Evolutionary conservation across 2,113 vertebrate species (phyloP).

Genomic region (Turdus rufiventris): DNA sequence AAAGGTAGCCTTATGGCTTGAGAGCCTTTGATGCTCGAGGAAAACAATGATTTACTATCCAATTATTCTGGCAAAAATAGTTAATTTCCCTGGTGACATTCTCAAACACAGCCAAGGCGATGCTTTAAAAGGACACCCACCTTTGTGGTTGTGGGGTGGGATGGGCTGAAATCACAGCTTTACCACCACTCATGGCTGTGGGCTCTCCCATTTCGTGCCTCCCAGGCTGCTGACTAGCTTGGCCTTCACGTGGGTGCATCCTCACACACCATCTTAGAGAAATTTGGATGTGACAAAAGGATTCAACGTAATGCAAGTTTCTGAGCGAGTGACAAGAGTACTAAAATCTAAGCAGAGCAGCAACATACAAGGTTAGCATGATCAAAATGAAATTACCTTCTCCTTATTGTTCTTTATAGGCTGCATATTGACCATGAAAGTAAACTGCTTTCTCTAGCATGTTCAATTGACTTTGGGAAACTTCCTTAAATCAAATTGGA

Average conservation of each 20-base stretch:
- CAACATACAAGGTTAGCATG: conserved; percentile 41
- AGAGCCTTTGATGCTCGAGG: neutral
- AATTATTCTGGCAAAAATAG: neutral
- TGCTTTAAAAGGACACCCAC: neutral
- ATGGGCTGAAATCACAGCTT: neutral
- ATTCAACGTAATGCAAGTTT: neutral
- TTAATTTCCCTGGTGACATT: neutral
- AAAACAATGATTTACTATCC: neutral
- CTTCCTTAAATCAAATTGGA: conserved; percentile 69
- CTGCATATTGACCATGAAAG: conserved; percentile 66
- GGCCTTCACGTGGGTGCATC: neutral
- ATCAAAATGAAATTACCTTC: conserved; percentile 67
- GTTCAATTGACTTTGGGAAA: conserved; percentile 66
- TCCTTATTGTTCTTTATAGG: conserved; percentile 62
- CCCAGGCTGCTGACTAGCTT: neutral
- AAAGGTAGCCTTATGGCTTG: neutral
- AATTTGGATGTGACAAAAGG: neutral
- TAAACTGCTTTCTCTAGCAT: conserved; percentile 46
- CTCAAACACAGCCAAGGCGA: neutral
- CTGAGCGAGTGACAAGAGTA: conserved; percentile 10
- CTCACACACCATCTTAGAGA: neutral
- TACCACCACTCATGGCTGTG: rapidly evolving
- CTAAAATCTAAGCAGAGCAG: conserved; percentile 47
- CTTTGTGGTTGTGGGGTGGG: neutral
- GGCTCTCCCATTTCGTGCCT: neutral